phyloP scores from a whole-genome alignment of 1,140 invertebrate genomes.

The Vanessa atalanta region DNA sequence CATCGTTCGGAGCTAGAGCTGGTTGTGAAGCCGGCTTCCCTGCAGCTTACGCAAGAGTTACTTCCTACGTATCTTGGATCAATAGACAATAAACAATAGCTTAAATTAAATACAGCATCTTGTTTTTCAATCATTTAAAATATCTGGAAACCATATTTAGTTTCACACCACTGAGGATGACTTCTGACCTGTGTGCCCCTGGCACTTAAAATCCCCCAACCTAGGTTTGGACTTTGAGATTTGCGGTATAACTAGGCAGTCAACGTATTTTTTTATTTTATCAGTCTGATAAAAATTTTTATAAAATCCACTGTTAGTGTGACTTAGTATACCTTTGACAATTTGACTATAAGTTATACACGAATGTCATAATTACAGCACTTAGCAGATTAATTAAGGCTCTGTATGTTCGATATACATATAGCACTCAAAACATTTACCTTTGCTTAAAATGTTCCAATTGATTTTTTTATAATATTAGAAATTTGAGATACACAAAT shows the following conservation, averaged over 20 bases:
- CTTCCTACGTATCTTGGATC: slow-evolving; percentile 82
- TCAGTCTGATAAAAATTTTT: too few species aligned
- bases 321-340: neutral
- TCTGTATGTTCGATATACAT: slow-evolving; percentile 14
- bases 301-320: neutral
- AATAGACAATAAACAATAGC: slow-evolving; percentile 38
- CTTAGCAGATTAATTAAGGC: slow-evolving; percentile 27
- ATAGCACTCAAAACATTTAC: slow-evolving; percentile 31
- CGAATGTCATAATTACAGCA: slow-evolving; percentile 12
- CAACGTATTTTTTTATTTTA: too few species aligned
- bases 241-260: too few species aligned
- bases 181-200: too few species aligned
- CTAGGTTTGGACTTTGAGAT: too few species aligned
- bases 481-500: too few species aligned
- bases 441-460: neutral
- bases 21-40: slow-evolving; percentile 82
- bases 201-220: too few species aligned
- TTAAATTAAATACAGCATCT: too few species aligned
- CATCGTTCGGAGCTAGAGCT: slow-evolving; percentile 79
- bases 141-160: too few species aligned
- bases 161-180: too few species aligned
- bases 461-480: too few species aligned
- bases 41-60: slow-evolving; percentile 81
- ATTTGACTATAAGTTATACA: slow-evolving; percentile 12
- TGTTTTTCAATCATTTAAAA: too few species aligned